Conservation (phyloP, 2,888 invertebrate genomes). For the Diabrotica balteata region DNA sequence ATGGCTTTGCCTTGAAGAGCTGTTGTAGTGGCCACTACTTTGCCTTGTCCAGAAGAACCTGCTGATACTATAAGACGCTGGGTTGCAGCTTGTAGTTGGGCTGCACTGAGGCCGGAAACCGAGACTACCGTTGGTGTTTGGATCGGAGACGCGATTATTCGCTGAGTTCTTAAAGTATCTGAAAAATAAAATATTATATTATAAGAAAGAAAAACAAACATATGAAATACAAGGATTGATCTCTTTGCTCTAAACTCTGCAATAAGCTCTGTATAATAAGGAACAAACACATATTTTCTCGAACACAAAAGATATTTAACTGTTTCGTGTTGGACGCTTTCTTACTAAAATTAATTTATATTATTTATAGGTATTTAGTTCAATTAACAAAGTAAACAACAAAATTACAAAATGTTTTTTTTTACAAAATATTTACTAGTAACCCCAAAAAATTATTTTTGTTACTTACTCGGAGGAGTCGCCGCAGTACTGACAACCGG, state of each 20-base stretch:
- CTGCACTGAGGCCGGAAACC: conserved; percentile 56
- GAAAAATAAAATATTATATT: conserved; percentile 6
- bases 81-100: conserved; percentile 59
- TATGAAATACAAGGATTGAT: neutral
- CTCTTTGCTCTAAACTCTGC: too few relatives aligned
- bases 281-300: too few relatives aligned
- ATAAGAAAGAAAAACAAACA: neutral
- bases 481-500: conserved; percentile 54
- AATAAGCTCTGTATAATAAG: too few relatives aligned
- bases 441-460: conserved; percentile 9
- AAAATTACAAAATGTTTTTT: neutral
- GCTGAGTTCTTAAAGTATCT: conserved; percentile 54
- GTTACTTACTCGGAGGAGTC: conserved; percentile 51
- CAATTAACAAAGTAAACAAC: too few relatives aligned
- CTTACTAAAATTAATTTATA: too few relatives aligned
- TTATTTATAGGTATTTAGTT: too few relatives aligned
- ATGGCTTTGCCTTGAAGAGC: conserved; percentile 62
- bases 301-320: too few relatives aligned
- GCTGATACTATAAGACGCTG: conserved; percentile 61
- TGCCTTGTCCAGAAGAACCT: conserved; percentile 51
- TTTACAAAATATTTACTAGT: neutral
- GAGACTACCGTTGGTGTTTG: conserved; percentile 58
- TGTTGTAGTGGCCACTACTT: conserved; percentile 46
- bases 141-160: conserved; percentile 57
- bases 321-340: too few relatives aligned